phyloP scores from a whole-genome alignment of 2,797 vertebrate genomes.

The Chromis chromis region DNA sequence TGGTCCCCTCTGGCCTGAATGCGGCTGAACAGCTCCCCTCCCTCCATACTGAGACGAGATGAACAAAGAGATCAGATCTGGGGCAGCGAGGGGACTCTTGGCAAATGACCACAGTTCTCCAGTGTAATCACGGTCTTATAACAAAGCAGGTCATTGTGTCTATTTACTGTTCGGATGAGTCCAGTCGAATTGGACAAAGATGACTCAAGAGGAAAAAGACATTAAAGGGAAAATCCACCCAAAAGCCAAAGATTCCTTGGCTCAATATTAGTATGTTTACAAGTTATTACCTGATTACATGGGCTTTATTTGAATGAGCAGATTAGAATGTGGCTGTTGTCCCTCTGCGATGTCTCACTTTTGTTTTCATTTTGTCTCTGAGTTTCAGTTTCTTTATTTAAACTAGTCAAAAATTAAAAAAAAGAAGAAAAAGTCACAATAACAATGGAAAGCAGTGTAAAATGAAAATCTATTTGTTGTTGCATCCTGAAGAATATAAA shows the following conservation, averaged over 20 bases:
- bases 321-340: neutral
- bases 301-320: neutral
- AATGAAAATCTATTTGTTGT: neutral
- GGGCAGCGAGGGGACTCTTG: conserved; percentile 51
- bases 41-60: conserved; percentile 77
- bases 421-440: neutral
- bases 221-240: neutral
- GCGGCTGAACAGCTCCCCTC: conserved; percentile 94
- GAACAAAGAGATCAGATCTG: conserved; percentile 62
- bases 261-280: neutral
- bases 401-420: neutral
- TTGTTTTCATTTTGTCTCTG: neutral
- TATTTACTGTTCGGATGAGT: conserved; percentile 44
- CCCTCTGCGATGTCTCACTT: neutral
- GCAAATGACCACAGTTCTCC: conserved; percentile 27
- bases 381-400: neutral
- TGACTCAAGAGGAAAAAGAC: neutral
- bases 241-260: neutral
- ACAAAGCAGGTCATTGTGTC: conserved; percentile 64
- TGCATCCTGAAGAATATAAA: neutral
- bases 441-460: neutral
- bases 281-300: neutral
- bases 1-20: conserved; percentile 96
- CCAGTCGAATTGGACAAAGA: conserved; percentile 13
- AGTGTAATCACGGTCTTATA: conserved; percentile 15